These are phyloP conservation scores for Potorous gilbertii DNA, from an alignment of 2,797 vertebrate species.

Conservation along the genomic window DNA sequence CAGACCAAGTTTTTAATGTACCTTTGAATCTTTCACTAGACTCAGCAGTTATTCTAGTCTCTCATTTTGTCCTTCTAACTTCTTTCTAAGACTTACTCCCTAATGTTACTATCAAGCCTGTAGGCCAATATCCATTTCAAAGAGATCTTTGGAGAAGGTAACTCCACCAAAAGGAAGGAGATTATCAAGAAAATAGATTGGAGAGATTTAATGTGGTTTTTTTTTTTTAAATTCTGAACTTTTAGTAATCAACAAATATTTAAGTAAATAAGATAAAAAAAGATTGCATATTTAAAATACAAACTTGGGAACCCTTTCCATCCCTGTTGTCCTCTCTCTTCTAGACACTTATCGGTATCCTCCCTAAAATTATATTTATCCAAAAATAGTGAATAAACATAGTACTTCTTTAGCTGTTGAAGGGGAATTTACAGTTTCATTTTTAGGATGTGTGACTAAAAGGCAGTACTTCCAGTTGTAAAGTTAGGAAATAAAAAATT, in stretches of 20 bases:
- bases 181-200: not conserved
- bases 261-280: not conserved
- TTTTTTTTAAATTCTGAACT: not conserved
- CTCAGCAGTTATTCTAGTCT: not conserved
- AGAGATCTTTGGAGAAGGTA: not conserved
- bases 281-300: not conserved
- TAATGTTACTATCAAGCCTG: not conserved
- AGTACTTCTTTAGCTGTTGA: not conserved
- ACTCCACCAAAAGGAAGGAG: not conserved
- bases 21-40: not conserved
- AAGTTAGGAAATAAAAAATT: not conserved
- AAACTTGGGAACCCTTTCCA: not conserved
- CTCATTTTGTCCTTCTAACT: not conserved
- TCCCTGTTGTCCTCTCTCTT: not conserved
- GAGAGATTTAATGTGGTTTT: not conserved
- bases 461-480: not conserved
- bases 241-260: not conserved
- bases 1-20: not conserved
- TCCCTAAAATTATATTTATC: not conserved
- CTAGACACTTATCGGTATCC: not conserved
- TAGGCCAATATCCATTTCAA: not conserved
- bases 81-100: not conserved
- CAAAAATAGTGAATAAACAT: not conserved
- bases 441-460: not conserved
- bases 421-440: not conserved